A percentile compares a stretch with the other conserved stretches of the same genome.
These are phyloP conservation scores for Megamerina dolium DNA, from an alignment of 2,888 invertebrate genomes.

Conservation along the genomic window DNA sequence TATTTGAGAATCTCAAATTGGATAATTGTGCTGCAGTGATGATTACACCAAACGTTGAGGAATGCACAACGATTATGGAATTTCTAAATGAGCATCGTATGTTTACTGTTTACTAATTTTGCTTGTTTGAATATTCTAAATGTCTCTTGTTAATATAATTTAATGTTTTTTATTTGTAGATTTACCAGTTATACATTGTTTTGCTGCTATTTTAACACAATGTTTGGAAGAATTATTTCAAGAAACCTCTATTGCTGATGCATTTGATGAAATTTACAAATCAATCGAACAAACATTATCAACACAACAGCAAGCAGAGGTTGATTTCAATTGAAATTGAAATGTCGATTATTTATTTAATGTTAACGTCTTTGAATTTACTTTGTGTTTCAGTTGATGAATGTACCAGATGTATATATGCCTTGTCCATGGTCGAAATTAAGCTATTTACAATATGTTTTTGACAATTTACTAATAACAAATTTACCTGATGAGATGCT, in stretches of 20 bases:
- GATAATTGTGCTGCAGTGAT: conserved; percentile 16
- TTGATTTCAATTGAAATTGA: too few relatives aligned
- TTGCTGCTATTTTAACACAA: conserved; percentile 16
- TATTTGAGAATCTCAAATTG: conserved; percentile 16
- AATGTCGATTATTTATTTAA: too few relatives aligned
- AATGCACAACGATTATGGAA: too few relatives aligned
- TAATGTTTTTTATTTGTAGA: neutral
- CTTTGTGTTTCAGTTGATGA: too few relatives aligned
- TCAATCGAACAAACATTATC: too few relatives aligned
- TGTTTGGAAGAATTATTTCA: conserved; percentile 18
- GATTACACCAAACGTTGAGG: too few relatives aligned
- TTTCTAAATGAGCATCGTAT: too few relatives aligned
- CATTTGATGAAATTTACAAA: conserved; percentile 13
- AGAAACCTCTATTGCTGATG: conserved; percentile 6
- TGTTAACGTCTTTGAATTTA: too few relatives aligned
- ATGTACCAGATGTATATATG: conserved; percentile 18
- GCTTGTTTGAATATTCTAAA: too few relatives aligned
- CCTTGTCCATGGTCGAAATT: conserved; percentile 28
- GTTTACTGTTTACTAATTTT: too few relatives aligned
- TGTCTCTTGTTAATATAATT: too few relatives aligned
- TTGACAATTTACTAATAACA: conserved; percentile 21
- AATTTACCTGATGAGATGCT: conserved; percentile 18
- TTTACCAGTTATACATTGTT: conserved; percentile 12
- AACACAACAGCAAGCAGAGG: too few relatives aligned
- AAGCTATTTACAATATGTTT: conserved; percentile 25